Evolutionary conservation across 1,140 invertebrate genomes (phyloP).

Genomic region (Harlomillsia oculata): DNA sequence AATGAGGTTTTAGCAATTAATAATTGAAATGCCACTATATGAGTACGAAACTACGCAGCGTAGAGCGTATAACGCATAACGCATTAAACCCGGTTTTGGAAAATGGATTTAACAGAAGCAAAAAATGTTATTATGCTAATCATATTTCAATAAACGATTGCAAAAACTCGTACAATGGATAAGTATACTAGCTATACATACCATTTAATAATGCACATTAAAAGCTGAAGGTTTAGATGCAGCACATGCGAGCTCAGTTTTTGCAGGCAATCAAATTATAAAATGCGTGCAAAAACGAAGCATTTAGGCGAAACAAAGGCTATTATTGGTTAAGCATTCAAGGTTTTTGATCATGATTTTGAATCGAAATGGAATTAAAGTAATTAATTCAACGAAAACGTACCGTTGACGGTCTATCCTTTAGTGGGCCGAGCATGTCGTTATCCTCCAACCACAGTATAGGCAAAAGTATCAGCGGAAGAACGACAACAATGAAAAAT

Average conservation of each 20-base stretch:
- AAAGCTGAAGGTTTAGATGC: not conserved
- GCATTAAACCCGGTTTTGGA: not conserved
- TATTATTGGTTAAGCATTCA: not conserved
- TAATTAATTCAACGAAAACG: not conserved
- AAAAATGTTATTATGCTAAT: not conserved
- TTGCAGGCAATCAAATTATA: not conserved
- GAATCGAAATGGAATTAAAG: not conserved
- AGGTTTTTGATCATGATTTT: not conserved
- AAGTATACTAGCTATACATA: too few species aligned
- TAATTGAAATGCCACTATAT: not conserved
- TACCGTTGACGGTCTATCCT: slow-evolving; percentile 5
- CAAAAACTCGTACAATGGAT: not conserved
- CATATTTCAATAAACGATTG: not conserved
- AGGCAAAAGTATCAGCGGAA: slow-evolving; percentile 26
- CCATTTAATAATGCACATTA: not conserved
- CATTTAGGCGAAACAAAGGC: not conserved
- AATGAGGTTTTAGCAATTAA: not conserved
- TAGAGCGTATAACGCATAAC: too few species aligned
- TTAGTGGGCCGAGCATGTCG: not conserved
- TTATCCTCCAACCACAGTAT: slow-evolving; percentile 25
- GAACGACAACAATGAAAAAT: slow-evolving; percentile 25
- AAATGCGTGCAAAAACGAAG: not conserved
- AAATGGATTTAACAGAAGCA: not conserved
- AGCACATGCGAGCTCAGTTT: not conserved
- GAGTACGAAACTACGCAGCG: too few species aligned